Conservation (phyloP, 2,113 vertebrate genomes). For the Rhinolophus sinicus region DNA sequence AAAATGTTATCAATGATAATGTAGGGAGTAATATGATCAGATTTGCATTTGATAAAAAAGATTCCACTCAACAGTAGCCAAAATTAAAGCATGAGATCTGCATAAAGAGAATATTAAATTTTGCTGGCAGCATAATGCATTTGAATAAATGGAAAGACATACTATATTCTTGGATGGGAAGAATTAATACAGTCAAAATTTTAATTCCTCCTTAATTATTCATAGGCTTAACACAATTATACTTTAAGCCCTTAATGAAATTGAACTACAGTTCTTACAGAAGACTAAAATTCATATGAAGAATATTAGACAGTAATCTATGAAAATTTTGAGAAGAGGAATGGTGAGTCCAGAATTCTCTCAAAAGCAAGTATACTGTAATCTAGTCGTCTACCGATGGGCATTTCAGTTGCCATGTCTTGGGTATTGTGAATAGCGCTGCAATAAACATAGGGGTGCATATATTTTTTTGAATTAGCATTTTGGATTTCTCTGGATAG, state of each 20-base stretch:
- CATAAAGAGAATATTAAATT: constrained; percentile 31
- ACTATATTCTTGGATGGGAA: background rate
- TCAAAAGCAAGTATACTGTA: background rate
- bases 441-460: no score
- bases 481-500: no score
- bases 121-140: background rate
- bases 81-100: constrained; percentile 3
- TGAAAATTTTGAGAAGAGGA: background rate
- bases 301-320: background rate
- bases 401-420: no score
- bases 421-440: no score
- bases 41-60: constrained; percentile 23
- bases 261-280: background rate
- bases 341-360: background rate
- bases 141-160: constrained; percentile 4
- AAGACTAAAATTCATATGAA: constrained; percentile 28
- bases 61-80: background rate
- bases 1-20: background rate
- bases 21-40: background rate
- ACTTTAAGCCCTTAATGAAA: background rate
- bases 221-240: background rate
- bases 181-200: background rate
- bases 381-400: no score
- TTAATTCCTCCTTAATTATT: background rate
- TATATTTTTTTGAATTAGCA: no score